Percentiles rank a stretch among this genome's conserved stretches.
Evolutionary conservation across 2,797 vertebrate species (phyloP).

Genomic region (Chelidonichthys spinosus): DNA sequence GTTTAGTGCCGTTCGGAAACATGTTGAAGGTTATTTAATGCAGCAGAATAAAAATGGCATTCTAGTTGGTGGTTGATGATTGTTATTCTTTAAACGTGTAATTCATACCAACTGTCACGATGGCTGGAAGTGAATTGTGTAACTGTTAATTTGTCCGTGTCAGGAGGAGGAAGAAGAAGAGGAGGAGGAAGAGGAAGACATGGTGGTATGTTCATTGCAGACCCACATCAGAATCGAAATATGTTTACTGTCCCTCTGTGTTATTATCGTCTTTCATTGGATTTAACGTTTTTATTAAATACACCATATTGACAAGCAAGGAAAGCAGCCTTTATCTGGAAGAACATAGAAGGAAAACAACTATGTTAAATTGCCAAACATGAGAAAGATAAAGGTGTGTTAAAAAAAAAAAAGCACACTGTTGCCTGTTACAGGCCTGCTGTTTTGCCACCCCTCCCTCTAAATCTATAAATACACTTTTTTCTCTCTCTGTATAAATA

Average conservation of each 20-base stretch:
- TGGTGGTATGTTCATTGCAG: slow-evolving; percentile 82
- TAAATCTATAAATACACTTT: slow-evolving; percentile 8
- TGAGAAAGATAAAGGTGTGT: neutral
- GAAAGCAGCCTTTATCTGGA: neutral
- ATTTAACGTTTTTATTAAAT: no score
- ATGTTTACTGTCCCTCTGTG: neutral
- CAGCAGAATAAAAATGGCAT: neutral
- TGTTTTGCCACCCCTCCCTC: neutral
- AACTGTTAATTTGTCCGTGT: slow-evolving; percentile 20
- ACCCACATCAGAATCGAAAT: neutral
- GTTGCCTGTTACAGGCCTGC: neutral
- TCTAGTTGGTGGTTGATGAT: fast-evolving
- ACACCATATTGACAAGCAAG: neutral
- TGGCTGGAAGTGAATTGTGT: neutral
- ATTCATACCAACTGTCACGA: neutral
- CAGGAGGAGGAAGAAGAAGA: slow-evolving; percentile 82
- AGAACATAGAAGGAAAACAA: neutral
- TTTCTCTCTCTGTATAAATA: neutral
- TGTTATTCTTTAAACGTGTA: neutral
- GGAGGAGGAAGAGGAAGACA: slow-evolving; percentile 80
- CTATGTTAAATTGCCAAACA: neutral
- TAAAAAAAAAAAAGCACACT: neutral
- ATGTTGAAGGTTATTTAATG: neutral
- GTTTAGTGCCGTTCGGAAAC: neutral
- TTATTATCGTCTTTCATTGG: neutral